These are phyloP conservation scores for Reticulitermes lucifugus DNA, from an alignment of 2,888 invertebrate species.

Conservation along the genomic window DNA sequence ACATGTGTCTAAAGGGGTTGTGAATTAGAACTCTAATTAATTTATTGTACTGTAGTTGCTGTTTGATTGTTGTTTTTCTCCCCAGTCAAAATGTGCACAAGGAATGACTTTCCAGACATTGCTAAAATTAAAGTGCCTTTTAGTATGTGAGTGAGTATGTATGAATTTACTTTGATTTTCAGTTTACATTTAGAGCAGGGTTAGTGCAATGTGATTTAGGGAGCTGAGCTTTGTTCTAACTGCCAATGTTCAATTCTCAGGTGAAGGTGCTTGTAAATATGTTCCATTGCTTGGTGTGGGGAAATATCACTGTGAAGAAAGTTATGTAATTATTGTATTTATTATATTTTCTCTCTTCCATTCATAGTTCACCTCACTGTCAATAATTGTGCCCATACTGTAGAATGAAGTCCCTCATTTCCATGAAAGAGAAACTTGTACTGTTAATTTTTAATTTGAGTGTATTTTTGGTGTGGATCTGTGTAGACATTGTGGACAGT, in stretches of 20 bases:
- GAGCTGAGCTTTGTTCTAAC: constrained; percentile 31
- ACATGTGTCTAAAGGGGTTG: constrained; percentile 12
- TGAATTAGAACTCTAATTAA: constrained; percentile 10
- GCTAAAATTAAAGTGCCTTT: constrained; percentile 32
- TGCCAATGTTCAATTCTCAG: constrained; percentile 42
- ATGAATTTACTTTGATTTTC: constrained; percentile 7
- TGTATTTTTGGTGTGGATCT: constrained; percentile 29
- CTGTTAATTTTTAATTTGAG: constrained; percentile 11
- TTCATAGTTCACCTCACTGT: constrained; percentile 23
- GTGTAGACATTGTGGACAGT: constrained; percentile 7
- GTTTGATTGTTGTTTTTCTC: not conserved
- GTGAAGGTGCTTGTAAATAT: constrained; percentile 42
- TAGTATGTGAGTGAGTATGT: constrained; percentile 32
- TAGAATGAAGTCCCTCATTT: not conserved
- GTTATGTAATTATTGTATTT: not conserved
- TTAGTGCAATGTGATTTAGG: constrained; percentile 24
- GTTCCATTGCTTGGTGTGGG: constrained; percentile 31
- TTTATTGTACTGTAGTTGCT: not conserved
- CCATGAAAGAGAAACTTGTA: not conserved
- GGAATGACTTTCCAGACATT: constrained; percentile 1
- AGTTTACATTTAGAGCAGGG: constrained; percentile 3
- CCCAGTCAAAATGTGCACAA: constrained; percentile 23
- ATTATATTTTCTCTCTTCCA: constrained; percentile 19
- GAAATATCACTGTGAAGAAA: constrained; percentile 24
- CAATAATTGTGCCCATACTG: constrained; percentile 17